phyloP scores from a whole-genome alignment of 2,113 vertebrate genomes.

The Baryphthengus martii region DNA sequence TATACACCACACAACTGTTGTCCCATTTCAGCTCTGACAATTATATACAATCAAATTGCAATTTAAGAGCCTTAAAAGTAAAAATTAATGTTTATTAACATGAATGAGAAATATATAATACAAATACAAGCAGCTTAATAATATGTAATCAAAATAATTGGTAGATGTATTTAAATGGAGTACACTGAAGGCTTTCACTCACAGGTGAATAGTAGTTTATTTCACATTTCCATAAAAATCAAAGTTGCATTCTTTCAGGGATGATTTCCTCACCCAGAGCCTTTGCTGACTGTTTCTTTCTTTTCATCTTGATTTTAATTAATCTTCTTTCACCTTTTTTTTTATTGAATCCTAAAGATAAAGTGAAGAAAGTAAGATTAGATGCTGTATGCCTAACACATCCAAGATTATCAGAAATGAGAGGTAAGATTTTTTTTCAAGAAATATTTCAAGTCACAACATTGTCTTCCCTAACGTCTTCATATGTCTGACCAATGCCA shows the following conservation, averaged over 20 bases:
- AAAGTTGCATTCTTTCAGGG: slow-evolving; percentile 19
- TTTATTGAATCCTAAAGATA: slow-evolving; percentile 58
- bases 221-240: background rate
- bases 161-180: background rate
- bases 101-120: background rate
- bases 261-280: background rate
- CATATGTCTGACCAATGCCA: background rate
- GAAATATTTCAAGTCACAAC: background rate
- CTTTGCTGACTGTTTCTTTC: slow-evolving; percentile 47
- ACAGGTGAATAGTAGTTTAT: background rate
- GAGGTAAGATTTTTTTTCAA: background rate
- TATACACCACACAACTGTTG: background rate
- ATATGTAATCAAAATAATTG: slow-evolving; percentile 1
- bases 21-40: background rate
- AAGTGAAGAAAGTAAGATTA: background rate
- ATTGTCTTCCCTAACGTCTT: slow-evolving; percentile 1
- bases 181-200: background rate
- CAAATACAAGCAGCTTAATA: slow-evolving; percentile 23
- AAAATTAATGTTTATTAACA: background rate
- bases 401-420: background rate
- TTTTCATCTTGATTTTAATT: slow-evolving; percentile 68
- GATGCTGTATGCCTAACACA: background rate
- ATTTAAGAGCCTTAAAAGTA: background rate
- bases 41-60: background rate
- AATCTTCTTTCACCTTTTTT: slow-evolving; percentile 10